Base-by-base conservation (phyloP, 2,113 vertebrate species). In the Misgurnus mizolepis region DNA sequence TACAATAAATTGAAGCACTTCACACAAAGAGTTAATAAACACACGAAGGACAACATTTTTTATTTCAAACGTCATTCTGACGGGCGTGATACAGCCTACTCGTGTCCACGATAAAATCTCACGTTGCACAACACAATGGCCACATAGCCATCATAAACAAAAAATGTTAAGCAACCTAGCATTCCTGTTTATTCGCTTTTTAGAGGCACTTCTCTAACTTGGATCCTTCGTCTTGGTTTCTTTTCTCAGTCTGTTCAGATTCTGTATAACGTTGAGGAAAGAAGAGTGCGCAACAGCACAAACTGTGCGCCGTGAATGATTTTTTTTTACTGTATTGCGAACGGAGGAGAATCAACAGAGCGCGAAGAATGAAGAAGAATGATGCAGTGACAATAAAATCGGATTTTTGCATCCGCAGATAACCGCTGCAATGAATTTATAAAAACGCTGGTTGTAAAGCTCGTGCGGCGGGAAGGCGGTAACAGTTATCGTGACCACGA, bases 251-350 rank as follows among this genome's bases (percentile, higher is more conserved):
- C 69, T 65, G 27, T 50, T 67, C 70, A 15, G 73, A 80, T 75
- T 85, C 68, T 18, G 66, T 34, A 71, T 79, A 77, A 34, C 27
- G 27, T 34, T 34, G 27, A 82, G 60, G 58, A 82, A 78, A 82
- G 80, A 74, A 53, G 78, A 55, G 80, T 86, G 84, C 83, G 81
- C 86, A 84, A 49, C 58, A 77, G 56, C 80, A 71, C 80, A 68
- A 80, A 75, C 43, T 17, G 79, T 68, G 84, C 79, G 15, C 53
- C 53, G 14, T n/a, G 53, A 56, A 15, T 15, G 85, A 78, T 87
- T 77, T 85, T n/a, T n/a, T 22, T 45, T 76, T 85, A 79, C 60
- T 27, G 75, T 56, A 17, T n/a, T 15, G 73, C 15, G 66, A 64
- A 55, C 61, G 53, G 56, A 71, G 69, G 15, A 12, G 18, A 60